Conservation (phyloP, 2,888 invertebrate genomes). For the Dioctria linearis region DNA sequence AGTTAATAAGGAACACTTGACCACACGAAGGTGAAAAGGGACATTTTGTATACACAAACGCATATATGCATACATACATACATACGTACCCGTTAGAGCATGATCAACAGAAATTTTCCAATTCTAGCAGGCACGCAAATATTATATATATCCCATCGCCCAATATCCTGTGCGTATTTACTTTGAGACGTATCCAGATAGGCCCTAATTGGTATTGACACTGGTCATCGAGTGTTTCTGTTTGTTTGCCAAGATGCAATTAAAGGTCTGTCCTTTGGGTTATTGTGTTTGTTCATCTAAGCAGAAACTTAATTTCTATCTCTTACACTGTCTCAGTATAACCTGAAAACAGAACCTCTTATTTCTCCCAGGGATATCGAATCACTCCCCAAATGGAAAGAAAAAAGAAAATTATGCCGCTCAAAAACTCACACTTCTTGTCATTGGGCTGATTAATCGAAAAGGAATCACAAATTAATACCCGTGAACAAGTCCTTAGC, state of each 20-base stretch:
- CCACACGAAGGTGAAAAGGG: slow-evolving; percentile 21
- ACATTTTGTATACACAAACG: slow-evolving; percentile 3
- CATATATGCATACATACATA: no score
- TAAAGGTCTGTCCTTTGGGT: slow-evolving; percentile 52
- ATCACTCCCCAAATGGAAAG: slow-evolving; percentile 40
- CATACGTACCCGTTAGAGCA: slow-evolving; percentile 1
- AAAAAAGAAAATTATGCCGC: background rate
- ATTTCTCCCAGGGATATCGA: slow-evolving; percentile 37
- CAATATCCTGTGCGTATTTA: slow-evolving; percentile 47
- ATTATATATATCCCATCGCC: slow-evolving; percentile 18
- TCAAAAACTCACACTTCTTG: slow-evolving; percentile 28
- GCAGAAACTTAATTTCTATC: slow-evolving; percentile 53
- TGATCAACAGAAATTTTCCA: slow-evolving; percentile 39
- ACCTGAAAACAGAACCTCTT: background rate
- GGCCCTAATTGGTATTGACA: slow-evolving; percentile 59
- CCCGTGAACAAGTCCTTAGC: slow-evolving; percentile 48
- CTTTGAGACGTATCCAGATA: slow-evolving; percentile 53
- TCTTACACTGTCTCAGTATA: background rate
- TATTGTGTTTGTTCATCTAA: slow-evolving; percentile 57
- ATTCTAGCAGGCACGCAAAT: slow-evolving; percentile 30
- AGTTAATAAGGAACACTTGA: slow-evolving; percentile 35
- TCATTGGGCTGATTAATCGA: slow-evolving; percentile 53
- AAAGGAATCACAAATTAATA: slow-evolving; percentile 59
- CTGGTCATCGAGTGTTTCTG: slow-evolving; percentile 58
- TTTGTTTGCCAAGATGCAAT: slow-evolving; percentile 58